Base-by-base conservation (phyloP, 2,797 vertebrate species). In the Hyperoplus lanceolatus region DNA sequence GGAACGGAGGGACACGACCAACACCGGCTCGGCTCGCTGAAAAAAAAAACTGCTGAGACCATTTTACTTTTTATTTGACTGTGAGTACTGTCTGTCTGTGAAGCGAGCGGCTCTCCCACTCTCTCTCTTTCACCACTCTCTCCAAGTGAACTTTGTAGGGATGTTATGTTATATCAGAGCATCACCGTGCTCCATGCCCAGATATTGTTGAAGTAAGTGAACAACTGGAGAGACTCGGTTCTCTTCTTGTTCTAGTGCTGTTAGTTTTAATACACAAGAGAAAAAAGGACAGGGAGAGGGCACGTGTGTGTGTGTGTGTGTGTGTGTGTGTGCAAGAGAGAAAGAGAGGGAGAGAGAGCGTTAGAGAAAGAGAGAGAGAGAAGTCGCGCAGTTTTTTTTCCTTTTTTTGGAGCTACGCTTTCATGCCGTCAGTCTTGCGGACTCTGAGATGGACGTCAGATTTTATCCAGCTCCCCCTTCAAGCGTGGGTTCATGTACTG, bases 371-470 rank as follows among this genome's bases (percentile, higher is more conserved):
- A 88, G 91, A 86, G 89, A 86, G 89, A 88, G 86, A 89, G 84
- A 77, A 87, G 82, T 86, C 88, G 87, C 87, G 84, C 91, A 91
- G 86, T 89, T 87, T 92, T 88, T 29, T 29, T 29, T 29, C 29
- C 29, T 29, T 29, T 29, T 29, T 88, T 89, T 92, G 93, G 92
- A 94, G 91, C 93, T 94, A 90, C 90, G 93, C 93, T 91, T 96
- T 95, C 93, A 96, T 96, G 95, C 94, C 94, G 94, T 96, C 95
- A 96, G 95, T 96, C 93, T 95, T 92, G 93, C 93, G 93, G 94
- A 95, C 93, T 94, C 91, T 95, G 96, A 94, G 96, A 99, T 99
- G 98, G 97, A 99, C 97, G 97, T 99, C 96, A 96, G 98, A 95
- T 98, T 99, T 96, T 99, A 98, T 95, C 97, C 98, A 92, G 96